These are phyloP conservation scores for Cephus cinctus DNA, from an alignment of 1,140 invertebrate species.

Conservation along the genomic window DNA sequence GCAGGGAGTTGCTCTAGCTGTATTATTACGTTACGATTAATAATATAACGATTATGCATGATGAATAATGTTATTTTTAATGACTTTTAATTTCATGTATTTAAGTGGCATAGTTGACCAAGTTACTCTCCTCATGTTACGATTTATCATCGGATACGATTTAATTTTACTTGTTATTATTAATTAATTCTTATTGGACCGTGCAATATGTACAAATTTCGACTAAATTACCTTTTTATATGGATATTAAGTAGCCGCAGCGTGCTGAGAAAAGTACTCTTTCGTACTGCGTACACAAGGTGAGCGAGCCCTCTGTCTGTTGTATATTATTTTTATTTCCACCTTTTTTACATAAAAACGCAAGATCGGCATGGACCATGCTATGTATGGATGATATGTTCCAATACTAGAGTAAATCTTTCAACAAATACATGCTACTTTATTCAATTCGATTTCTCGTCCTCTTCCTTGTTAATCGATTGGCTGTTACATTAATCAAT, in stretches of 20 bases:
- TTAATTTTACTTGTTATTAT: constrained; percentile 34
- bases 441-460: constrained; percentile 15
- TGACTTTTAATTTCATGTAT: constrained; percentile 17
- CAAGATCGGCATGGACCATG: constrained; percentile 50
- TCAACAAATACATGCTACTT: constrained; percentile 38
- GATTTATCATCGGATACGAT: constrained; percentile 19
- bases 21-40: constrained; percentile 29
- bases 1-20: constrained; percentile 26
- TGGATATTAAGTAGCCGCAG: constrained; percentile 31
- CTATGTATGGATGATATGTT: constrained; percentile 54
- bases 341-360: constrained; percentile 52
- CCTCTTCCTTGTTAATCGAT: constrained; percentile 17
- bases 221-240: constrained; percentile 42
- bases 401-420: constrained; percentile 53
- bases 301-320: constrained; percentile 45
- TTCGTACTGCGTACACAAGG: constrained; percentile 23
- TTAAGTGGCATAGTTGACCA: constrained; percentile 23
- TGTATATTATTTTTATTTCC: constrained; percentile 56
- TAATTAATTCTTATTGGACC: constrained; percentile 45
- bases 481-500: no score
- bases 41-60: constrained; percentile 27
- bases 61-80: constrained; percentile 23
- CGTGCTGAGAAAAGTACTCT: constrained; percentile 13
- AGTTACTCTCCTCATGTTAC: constrained; percentile 7
- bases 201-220: constrained; percentile 50